Evolutionary conservation across 2,888 invertebrate genomes (phyloP).

Genomic region (Lordiphosa fenestrarum): DNA sequence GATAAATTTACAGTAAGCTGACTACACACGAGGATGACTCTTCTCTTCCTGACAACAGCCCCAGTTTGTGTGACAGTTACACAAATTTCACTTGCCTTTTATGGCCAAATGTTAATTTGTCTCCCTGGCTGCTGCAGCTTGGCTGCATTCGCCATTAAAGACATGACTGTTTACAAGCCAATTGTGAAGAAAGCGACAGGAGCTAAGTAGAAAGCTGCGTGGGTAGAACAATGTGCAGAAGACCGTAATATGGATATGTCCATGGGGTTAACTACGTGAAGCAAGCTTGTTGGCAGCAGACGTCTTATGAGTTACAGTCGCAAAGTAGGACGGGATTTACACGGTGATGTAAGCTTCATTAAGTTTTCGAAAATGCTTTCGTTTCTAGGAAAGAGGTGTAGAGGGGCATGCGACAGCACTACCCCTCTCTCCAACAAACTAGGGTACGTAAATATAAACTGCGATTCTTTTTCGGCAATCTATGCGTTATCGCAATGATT

Average conservation of each 20-base stretch:
- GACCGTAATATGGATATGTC: constrained; percentile 12
- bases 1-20: constrained; percentile 57
- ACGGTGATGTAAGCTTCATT: no score
- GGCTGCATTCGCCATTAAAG: constrained; percentile 34
- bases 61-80: constrained; percentile 33
- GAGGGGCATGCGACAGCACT: no score
- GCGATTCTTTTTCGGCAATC: no score
- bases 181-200: constrained; percentile 47
- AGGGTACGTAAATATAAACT: no score
- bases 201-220: constrained; percentile 33
- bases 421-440: no score
- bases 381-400: no score
- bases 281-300: constrained; percentile 7
- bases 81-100: constrained; percentile 62
- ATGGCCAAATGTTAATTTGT: constrained; percentile 48
- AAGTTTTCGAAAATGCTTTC: no score
- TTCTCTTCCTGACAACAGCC: constrained; percentile 5
- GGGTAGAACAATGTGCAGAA: constrained; percentile 35
- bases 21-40: constrained; percentile 45
- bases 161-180: constrained; percentile 50
- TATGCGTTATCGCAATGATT: no score
- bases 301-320: constrained; percentile 1
- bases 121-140: constrained; percentile 34
- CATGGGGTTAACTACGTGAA: constrained; percentile 15
- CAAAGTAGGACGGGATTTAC: no score